phyloP scores from a whole-genome alignment of 35 echinoderm and acorn worm genomes.

The Apostichopus parvimensis region DNA sequence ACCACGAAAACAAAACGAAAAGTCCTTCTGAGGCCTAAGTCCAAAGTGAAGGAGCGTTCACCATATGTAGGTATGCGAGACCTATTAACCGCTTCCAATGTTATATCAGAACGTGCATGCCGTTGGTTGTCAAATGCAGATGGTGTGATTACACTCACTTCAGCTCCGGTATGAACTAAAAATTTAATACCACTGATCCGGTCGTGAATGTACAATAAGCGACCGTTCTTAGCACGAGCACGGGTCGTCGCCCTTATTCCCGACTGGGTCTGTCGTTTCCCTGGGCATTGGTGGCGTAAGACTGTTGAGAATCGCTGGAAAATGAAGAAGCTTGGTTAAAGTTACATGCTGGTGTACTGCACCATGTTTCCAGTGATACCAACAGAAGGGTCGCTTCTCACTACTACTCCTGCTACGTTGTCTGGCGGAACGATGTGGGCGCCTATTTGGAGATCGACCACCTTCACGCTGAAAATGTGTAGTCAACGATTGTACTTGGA shows the following conservation, averaged over 20 bases:
- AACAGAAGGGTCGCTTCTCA: background rate
- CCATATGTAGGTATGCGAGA: slow-evolving; percentile 48
- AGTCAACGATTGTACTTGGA: background rate
- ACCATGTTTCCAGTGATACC: background rate
- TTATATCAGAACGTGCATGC: background rate
- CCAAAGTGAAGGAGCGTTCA: slow-evolving; percentile 42
- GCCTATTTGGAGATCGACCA: background rate
- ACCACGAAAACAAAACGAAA: slow-evolving; percentile 54
- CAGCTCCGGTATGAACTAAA: too few species aligned
- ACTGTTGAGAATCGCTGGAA: background rate
- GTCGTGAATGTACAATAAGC: too few species aligned
- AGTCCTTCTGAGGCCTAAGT: slow-evolving; percentile 36
- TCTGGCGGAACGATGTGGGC: background rate
- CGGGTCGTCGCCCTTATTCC: background rate
- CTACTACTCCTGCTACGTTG: background rate
- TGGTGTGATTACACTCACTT: background rate
- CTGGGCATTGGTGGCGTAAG: background rate
- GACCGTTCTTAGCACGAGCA: background rate
- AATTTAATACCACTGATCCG: too few species aligned
- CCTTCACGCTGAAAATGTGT: background rate
- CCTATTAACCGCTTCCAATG: slow-evolving; percentile 48
- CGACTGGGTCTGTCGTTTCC: background rate
- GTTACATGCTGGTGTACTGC: background rate
- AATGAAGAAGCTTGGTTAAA: background rate
- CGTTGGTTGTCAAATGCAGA: background rate